Conservation (phyloP, 35 echinoderm and acorn worm species). For the Strongylocentrotus purpuratus region DNA sequence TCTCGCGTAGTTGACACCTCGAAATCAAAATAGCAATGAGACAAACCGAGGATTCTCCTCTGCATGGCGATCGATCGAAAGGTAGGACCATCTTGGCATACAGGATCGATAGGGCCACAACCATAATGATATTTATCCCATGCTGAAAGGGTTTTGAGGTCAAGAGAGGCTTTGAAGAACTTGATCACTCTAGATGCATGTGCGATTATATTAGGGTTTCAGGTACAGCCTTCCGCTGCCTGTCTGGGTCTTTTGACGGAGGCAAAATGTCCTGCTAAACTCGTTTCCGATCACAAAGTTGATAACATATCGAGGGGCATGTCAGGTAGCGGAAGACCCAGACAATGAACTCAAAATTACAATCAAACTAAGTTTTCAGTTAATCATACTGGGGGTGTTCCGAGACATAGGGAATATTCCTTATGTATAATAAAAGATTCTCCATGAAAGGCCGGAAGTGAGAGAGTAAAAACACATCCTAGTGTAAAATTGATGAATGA, state of each 20-base stretch:
- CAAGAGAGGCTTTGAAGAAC: constrained; percentile 9
- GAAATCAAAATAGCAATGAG: constrained; percentile 3
- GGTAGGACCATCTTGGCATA: constrained; percentile 9
- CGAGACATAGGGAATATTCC: no score
- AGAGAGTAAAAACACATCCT: background rate
- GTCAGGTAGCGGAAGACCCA: background rate
- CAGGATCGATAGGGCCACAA: background rate
- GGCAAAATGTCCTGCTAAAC: background rate
- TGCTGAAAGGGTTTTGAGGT: constrained; percentile 1
- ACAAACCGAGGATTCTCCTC: background rate
- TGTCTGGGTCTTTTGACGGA: background rate
- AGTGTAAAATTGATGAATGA: background rate
- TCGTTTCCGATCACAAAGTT: constrained; percentile 2
- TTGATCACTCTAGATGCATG: background rate
- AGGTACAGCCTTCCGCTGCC: background rate
- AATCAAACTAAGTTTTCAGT: background rate
- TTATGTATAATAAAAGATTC: no score
- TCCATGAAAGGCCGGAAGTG: no score
- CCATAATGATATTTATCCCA: constrained; percentile 18
- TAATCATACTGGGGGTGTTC: background rate
- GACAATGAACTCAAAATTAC: background rate
- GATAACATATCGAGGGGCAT: background rate
- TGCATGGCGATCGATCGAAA: background rate
- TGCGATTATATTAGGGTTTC: constrained; percentile 2
- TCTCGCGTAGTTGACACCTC: constrained; percentile 7